Base-by-base conservation (phyloP, 2,888 invertebrate species). In the Cantharis flavilabris region DNA sequence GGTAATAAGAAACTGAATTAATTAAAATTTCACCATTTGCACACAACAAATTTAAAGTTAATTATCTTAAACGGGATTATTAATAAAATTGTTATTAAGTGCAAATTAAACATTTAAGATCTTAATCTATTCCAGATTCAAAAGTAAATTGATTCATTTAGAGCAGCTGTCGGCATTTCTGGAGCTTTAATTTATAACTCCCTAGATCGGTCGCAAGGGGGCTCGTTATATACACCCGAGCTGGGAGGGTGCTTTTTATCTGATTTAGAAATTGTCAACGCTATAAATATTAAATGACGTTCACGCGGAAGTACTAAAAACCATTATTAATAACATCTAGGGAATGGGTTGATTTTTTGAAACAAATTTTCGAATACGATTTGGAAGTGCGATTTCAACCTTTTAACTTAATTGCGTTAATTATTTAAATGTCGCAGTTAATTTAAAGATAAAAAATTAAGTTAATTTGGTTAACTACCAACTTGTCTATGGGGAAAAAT, bases 111-210 rank as follows among this genome's bases (percentile, higher is more conserved):
- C 16, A 62, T 28, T 71, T 67, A 67, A 26, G 76, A 76, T 73
- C 33, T 67, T 30, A 72, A 78, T 76, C 75, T 73, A 75, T 80
- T 77, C 79, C 80, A 78, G 75, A 80, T 81, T 80, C 77, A 79
- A 79, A 77, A 81, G 80, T 81, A 82, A 82, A 82, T 82, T 83
- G 83, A 83, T 83, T 83, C 83, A 83, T 83, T 83, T 82, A 77
- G 77, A 83, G 80, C 83, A 83, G 83, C 83, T 83, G 83, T 81
- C 81, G 81, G 77, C 82, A 80, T 80, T 79, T 79, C 79, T 71
- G 80, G 79, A 76, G 79, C 75, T 73, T 81, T 83, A 83, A 83
- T 84, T 83, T 82, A 83, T 83, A 83, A 83, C 82, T 79, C 75
- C 77, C 79, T 79, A 80, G 80, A 83, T 83, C 82, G 82, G 82